Evolutionary conservation across 2,797 vertebrate genomes (phyloP).

Genomic region (Lateolabrax maculatus): DNA sequence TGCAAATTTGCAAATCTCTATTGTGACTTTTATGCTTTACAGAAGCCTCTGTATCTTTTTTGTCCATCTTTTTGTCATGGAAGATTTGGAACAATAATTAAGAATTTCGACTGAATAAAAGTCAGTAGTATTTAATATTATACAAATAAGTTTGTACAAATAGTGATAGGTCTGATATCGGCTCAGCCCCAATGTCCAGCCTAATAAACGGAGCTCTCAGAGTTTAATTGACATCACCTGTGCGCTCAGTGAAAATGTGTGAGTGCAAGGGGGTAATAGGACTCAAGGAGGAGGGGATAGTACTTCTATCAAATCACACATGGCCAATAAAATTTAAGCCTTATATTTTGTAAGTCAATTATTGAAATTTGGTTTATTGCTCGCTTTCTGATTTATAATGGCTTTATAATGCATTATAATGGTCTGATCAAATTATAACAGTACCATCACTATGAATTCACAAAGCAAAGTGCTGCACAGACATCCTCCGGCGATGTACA

Average conservation of each 20-base stretch:
- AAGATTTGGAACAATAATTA: neutral
- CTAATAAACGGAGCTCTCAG: neutral
- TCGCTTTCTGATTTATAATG: neutral
- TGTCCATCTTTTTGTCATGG: neutral
- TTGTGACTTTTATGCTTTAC: neutral
- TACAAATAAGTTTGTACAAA: neutral
- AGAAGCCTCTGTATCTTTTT: neutral
- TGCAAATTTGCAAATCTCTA: conserved; percentile 23
- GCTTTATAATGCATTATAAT: too few relatives aligned
- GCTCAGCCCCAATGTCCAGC: neutral
- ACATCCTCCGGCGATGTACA: neutral
- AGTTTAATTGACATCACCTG: neutral
- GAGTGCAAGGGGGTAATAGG: neutral
- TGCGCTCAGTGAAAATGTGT: neutral
- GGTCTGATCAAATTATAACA: too few relatives aligned
- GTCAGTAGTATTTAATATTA: conserved; percentile 1
- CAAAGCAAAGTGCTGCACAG: neutral
- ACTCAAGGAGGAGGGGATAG: neutral
- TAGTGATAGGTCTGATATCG: neutral
- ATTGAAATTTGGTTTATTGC: neutral
- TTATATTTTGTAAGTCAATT: neutral
- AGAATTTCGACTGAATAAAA: neutral
- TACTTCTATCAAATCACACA: neutral
- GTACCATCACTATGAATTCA: neutral
- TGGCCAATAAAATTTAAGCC: neutral